phyloP scores from a whole-genome alignment of 1,140 invertebrate genomes.

The Micrasema minimum region DNA sequence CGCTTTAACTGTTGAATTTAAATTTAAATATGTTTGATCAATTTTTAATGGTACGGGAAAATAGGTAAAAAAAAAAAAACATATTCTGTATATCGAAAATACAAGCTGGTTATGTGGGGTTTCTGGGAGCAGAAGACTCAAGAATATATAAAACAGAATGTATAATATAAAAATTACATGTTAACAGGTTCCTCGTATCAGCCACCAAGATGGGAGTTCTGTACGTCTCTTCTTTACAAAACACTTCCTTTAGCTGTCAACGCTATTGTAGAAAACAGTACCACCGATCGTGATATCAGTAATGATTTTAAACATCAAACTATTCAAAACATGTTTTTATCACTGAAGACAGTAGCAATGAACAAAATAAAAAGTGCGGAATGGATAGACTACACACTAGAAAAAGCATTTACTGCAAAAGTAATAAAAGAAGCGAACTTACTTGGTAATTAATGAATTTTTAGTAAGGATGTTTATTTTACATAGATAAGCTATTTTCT shows the following conservation, averaged over 20 bases:
- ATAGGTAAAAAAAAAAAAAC: too few relatives aligned
- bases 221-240: conserved; percentile 25
- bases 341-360: background rate
- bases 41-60: too few relatives aligned
- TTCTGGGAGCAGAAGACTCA: too few relatives aligned
- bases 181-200: conserved; percentile 26
- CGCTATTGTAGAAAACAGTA: conserved; percentile 1
- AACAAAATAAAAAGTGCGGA: conserved; percentile 25
- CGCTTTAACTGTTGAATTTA: too few relatives aligned
- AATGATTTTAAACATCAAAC: conserved; percentile 2
- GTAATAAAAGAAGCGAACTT: too few relatives aligned
- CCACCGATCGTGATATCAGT: conserved; percentile 1
- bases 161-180: background rate
- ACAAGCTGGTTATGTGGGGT: too few relatives aligned
- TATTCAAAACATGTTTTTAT: conserved; percentile 24
- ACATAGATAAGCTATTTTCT: too few relatives aligned
- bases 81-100: too few relatives aligned
- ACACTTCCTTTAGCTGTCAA: conserved; percentile 30
- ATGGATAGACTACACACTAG: conserved; percentile 13
- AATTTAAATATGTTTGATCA: too few relatives aligned
- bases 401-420: conserved; percentile 33
- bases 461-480: too few relatives aligned
- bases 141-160: background rate
- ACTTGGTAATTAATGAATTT: too few relatives aligned
- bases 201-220: conserved; percentile 32